Conservation (phyloP, 2,113 vertebrate genomes). For the Coturnix japonica region DNA sequence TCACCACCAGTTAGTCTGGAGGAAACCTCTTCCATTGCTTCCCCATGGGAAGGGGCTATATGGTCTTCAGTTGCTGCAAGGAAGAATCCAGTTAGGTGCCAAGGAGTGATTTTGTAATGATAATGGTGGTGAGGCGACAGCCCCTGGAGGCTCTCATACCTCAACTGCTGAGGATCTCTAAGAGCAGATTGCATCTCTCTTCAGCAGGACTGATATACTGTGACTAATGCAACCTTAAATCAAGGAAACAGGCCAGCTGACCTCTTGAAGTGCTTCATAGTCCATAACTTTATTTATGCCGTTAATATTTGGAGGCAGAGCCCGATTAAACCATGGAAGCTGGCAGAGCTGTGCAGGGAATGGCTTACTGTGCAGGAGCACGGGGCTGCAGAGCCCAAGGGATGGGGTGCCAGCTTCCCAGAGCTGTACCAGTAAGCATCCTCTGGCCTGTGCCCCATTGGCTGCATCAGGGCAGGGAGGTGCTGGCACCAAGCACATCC, state of each 20-base stretch:
- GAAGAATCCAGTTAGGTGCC: not conserved
- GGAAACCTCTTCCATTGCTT: slow-evolving; percentile 24
- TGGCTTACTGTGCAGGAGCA: not conserved
- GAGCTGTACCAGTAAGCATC: not conserved
- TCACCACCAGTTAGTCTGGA: not conserved
- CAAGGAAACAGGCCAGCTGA: slow-evolving; percentile 43
- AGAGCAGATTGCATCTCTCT: slow-evolving; percentile 55
- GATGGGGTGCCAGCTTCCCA: not conserved
- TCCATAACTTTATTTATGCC: slow-evolving; percentile 10
- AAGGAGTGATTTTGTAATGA: slow-evolving; percentile 50
- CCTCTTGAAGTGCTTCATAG: slow-evolving; percentile 35
- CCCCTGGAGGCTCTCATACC: slow-evolving; percentile 4
- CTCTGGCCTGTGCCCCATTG: not conserved
- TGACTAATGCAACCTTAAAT: slow-evolving; percentile 53
- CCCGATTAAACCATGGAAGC: slow-evolving; percentile 26
- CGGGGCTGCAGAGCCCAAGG: accelerated
- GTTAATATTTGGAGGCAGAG: slow-evolving; percentile 4
- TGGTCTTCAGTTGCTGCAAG: not conserved
- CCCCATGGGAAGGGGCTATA: not conserved
- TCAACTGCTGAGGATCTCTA: slow-evolving; percentile 17
- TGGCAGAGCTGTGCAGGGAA: not conserved
- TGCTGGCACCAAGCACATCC: accelerated
- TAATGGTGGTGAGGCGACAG: slow-evolving; percentile 33
- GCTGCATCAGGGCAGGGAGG: not conserved
- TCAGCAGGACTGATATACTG: slow-evolving; percentile 43